phyloP scores from a whole-genome alignment of 1,140 invertebrate genomes.

The Harpegnathos saltator region DNA sequence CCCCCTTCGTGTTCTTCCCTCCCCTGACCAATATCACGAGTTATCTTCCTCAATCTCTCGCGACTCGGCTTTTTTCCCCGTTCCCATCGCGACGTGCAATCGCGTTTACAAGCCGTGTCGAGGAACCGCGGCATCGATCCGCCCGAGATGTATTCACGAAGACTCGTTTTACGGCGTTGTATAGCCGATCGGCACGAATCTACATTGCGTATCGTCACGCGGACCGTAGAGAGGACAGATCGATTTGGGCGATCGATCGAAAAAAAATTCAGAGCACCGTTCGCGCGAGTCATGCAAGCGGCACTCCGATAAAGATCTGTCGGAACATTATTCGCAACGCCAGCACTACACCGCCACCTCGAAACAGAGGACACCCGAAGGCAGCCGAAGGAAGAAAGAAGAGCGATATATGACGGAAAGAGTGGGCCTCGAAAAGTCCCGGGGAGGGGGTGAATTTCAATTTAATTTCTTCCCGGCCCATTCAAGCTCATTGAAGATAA shows the following conservation, averaged over 20 bases:
- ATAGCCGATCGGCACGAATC: conserved; percentile 49
- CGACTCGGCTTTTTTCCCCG: conserved; percentile 1
- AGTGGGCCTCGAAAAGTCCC: no score
- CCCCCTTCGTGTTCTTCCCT: background rate
- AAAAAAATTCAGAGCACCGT: conserved; percentile 44
- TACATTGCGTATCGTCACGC: conserved; percentile 66
- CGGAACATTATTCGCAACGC: conserved; percentile 36
- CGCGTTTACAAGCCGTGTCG: conserved; percentile 26
- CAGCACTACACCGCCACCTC: background rate
- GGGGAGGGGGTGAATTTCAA: no score
- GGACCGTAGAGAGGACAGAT: conserved; percentile 36
- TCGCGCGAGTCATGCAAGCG: conserved; percentile 1
- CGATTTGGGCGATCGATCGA: conserved; percentile 25
- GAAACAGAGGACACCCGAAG: background rate
- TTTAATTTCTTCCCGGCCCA: no score
- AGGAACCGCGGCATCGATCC: conserved; percentile 38
- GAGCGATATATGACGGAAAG: no score
- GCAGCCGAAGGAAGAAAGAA: background rate
- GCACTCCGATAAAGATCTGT: conserved; percentile 42
- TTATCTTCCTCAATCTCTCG: background rate
- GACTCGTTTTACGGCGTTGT: background rate
- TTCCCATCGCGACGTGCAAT: conserved; percentile 20
- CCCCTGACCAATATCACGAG: background rate
- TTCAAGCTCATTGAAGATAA: no score
- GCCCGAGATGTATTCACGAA: conserved; percentile 60